Evolutionary conservation across 2,888 invertebrate genomes (phyloP).

Genomic region (Morpho achilles): DNA sequence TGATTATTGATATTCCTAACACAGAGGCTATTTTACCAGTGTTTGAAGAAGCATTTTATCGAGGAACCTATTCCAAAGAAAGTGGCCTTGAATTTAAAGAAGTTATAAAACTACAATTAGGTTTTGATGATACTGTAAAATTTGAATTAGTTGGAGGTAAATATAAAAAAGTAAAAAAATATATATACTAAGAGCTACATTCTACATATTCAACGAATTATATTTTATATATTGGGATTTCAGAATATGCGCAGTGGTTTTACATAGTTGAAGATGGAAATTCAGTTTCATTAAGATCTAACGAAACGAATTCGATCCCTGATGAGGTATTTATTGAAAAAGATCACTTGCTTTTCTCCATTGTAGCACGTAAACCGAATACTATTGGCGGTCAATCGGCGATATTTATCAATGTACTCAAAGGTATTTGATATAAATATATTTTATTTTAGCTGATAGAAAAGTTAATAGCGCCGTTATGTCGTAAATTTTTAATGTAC

Average conservation of each 20-base stretch:
- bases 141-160: conserved; percentile 32
- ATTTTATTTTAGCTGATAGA: no score
- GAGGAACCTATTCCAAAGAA: conserved; percentile 37
- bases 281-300: conserved; percentile 18
- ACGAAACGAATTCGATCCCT: conserved; percentile 21
- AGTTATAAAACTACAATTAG: conserved; percentile 36
- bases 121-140: conserved; percentile 42
- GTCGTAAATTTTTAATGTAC: background rate
- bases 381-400: conserved; percentile 32
- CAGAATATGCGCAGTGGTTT: conserved; percentile 31
- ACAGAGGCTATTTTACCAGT: conserved; percentile 34
- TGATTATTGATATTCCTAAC: conserved; percentile 41
- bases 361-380: conserved; percentile 29
- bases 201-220: no score
- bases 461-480: background rate
- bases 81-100: conserved; percentile 36
- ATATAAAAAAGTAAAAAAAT: no score
- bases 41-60: conserved; percentile 45
- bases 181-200: no score
- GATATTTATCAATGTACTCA: conserved; percentile 39
- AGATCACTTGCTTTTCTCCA: conserved; percentile 28
- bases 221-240: conserved; percentile 3
- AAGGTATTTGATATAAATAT: conserved; percentile 30
- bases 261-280: conserved; percentile 19
- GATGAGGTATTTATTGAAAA: conserved; percentile 26